Percentiles rank a stretch among this genome's conserved stretches.
Conservation (phyloP, 2,888 invertebrate species). For the Lepidonotus clava region DNA sequence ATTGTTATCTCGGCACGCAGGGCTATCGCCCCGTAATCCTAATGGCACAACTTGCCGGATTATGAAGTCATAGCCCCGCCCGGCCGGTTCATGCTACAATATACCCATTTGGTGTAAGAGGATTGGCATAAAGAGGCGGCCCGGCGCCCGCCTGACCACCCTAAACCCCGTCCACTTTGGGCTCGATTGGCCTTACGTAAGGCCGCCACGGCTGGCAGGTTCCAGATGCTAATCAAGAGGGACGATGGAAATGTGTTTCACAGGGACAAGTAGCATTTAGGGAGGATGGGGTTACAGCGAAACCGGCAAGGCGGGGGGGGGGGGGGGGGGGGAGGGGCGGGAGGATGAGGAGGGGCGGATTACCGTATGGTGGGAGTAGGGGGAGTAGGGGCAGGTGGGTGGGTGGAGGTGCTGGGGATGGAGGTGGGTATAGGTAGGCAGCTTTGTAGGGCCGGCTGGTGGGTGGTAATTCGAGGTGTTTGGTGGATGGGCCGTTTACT, state of each 20-base stretch:
- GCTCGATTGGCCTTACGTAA: slow-evolving; percentile 16
- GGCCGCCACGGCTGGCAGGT: not conserved
- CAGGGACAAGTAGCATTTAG: too few relatives aligned
- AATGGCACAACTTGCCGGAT: not conserved
- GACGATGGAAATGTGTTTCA: not conserved
- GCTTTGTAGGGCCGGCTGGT: too few relatives aligned
- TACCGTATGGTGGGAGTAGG: too few relatives aligned
- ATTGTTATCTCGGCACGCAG: not conserved
- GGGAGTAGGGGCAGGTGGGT: too few relatives aligned
- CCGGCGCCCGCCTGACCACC: not conserved
- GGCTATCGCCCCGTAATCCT: not conserved
- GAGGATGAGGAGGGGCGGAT: too few relatives aligned
- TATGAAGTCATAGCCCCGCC: not conserved
- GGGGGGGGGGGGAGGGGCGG: too few relatives aligned
- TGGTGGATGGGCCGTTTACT: not conserved
- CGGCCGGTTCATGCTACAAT: not conserved
- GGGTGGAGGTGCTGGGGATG: too few relatives aligned
- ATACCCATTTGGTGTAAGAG: slow-evolving; percentile 15
- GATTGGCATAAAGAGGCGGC: not conserved
- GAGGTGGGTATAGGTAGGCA: too few relatives aligned
- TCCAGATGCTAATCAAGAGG: slow-evolving; percentile 15
- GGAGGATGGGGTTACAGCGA: too few relatives aligned
- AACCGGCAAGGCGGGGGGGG: too few relatives aligned
- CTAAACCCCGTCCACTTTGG: slow-evolving; percentile 16
- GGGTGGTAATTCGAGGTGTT: not conserved